These are phyloP conservation scores for Acanthisitta chloris DNA, from an alignment of 2,113 vertebrate species.

Conservation along the genomic window DNA sequence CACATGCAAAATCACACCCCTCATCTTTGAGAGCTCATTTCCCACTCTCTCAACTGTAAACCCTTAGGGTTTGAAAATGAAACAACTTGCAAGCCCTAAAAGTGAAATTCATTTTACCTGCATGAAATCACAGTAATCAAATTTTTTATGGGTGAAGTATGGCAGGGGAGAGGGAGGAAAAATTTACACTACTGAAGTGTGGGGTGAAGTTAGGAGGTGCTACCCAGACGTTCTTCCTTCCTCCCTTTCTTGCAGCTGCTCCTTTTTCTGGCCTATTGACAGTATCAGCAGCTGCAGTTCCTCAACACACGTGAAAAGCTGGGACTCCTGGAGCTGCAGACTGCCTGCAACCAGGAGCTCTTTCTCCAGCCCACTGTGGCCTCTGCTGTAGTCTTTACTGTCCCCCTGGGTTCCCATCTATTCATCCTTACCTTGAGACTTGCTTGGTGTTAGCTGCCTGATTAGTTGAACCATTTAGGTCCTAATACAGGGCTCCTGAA, in stretches of 20 bases:
- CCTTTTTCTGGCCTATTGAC: not conserved
- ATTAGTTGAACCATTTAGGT: not conserved
- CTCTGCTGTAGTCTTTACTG: not conserved
- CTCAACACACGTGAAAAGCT: not conserved
- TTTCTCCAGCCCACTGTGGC: not conserved
- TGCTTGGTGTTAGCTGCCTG: not conserved
- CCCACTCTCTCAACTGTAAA: not conserved
- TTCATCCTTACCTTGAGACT: not conserved
- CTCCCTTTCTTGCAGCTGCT: not conserved
- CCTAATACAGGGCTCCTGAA: not conserved
- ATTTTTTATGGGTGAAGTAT: not conserved
- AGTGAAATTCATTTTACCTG: not conserved
- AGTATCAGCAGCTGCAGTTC: not conserved
- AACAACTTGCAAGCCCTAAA: not conserved
- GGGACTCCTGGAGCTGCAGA: not conserved
- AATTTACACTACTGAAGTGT: not conserved
- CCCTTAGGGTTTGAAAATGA: not conserved
- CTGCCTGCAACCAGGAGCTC: not conserved
- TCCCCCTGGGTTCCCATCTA: not conserved
- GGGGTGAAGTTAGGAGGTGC: not conserved
- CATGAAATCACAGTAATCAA: not conserved
- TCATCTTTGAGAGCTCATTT: not conserved
- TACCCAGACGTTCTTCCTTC: not conserved
- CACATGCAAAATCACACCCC: rapidly evolving
- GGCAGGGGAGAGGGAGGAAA: not conserved